Conservation (phyloP, 2,888 invertebrate genomes). For the Megamerina dolium region DNA sequence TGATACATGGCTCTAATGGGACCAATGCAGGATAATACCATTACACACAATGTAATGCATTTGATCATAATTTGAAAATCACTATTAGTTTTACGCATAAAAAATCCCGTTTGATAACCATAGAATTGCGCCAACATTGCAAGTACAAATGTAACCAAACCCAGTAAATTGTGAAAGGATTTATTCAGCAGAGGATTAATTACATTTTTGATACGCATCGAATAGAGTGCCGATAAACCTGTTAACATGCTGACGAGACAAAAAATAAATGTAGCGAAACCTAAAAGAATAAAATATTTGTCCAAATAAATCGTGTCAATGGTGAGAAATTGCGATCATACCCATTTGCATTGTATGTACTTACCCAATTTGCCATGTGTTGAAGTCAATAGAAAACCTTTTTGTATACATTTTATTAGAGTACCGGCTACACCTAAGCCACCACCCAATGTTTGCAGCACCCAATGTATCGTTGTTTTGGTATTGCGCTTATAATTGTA, state of each 20-base stretch:
- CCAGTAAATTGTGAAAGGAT: conserved; percentile 39
- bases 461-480: conserved; percentile 45
- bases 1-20: conserved; percentile 35
- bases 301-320: background rate
- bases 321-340: background rate
- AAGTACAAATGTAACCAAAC: conserved; percentile 36
- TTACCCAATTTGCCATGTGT: conserved; percentile 39
- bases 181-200: conserved; percentile 40
- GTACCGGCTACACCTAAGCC: conserved; percentile 37
- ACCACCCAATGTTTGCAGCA: conserved; percentile 39
- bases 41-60: conserved; percentile 34
- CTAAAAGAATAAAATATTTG: no score
- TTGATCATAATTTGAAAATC: conserved; percentile 35
- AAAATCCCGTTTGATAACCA: conserved; percentile 41
- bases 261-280: conserved; percentile 39
- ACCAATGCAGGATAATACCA: conserved; percentile 35
- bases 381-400: conserved; percentile 30
- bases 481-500: conserved; percentile 34
- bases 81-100: conserved; percentile 24
- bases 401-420: conserved; percentile 37
- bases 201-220: conserved; percentile 29
- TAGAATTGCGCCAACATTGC: conserved; percentile 41
- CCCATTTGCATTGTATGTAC: conserved; percentile 5
- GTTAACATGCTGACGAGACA: conserved; percentile 36
- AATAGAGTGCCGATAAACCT: conserved; percentile 38